Conservation (phyloP, 2,113 vertebrate genomes). For the Plotosus lineatus region DNA sequence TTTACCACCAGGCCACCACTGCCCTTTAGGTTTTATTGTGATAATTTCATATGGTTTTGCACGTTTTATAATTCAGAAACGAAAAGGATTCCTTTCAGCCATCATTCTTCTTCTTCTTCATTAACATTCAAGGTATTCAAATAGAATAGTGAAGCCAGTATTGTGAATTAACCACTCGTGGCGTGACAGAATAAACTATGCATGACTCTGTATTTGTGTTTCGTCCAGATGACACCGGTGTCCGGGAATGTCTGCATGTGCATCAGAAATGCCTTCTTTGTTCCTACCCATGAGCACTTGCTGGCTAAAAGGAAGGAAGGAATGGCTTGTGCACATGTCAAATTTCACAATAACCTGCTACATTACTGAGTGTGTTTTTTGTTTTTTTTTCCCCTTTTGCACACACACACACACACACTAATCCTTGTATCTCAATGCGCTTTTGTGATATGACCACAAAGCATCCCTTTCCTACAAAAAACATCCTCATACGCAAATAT, state of each 20-base stretch:
- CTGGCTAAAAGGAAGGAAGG: slow-evolving; percentile 47
- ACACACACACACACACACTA: slow-evolving; percentile 19
- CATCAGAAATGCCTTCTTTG: background rate
- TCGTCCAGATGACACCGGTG: slow-evolving; percentile 32
- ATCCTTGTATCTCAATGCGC: background rate
- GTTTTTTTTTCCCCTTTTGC: slow-evolving; percentile 3
- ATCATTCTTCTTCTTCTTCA: no score
- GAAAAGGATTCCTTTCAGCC: no score
- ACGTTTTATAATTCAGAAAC: no score
- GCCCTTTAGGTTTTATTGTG: no score
- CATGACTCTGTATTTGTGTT: background rate
- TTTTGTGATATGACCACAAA: background rate
- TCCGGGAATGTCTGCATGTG: background rate
- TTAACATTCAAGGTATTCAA: no score
- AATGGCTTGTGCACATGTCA: slow-evolving; percentile 54
- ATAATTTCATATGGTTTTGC: no score
- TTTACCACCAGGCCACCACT: no score
- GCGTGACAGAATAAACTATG: background rate
- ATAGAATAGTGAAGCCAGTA: background rate
- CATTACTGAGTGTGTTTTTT: slow-evolving; percentile 56
- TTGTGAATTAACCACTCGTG: background rate
- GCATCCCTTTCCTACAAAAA: background rate
- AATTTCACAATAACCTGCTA: slow-evolving; percentile 57
- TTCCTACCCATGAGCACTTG: slow-evolving; percentile 32
- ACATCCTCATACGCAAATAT: background rate